These are phyloP conservation scores for Druceiella hillmani DNA, from an alignment of 2,888 invertebrate species.

Conservation along the genomic window DNA sequence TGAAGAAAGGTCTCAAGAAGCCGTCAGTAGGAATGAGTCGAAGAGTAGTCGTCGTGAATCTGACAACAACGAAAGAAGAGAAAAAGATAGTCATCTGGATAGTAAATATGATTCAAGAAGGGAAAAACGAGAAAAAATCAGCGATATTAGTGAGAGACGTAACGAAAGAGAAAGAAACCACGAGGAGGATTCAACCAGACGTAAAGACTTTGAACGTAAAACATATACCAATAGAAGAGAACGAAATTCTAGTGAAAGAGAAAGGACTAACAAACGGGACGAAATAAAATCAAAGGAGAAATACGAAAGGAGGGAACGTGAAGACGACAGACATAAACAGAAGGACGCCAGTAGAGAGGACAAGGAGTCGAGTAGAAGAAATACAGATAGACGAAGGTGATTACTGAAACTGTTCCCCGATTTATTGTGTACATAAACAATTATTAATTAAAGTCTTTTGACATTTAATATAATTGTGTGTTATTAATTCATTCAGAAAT, in stretches of 20 bases:
- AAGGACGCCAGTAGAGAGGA: constrained; percentile 22
- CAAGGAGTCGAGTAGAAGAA: no score
- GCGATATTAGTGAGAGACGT: constrained; percentile 12
- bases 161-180: constrained; percentile 16
- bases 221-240: no score
- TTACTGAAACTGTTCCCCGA: no score
- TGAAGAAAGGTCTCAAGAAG: constrained; percentile 15
- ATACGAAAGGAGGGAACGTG: constrained; percentile 10
- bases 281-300: constrained; percentile 22
- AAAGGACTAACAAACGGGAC: constrained; percentile 15
- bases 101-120: constrained; percentile 5
- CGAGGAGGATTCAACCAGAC: constrained; percentile 15
- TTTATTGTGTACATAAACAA: no score
- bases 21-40: constrained; percentile 8
- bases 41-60: neutral
- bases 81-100: constrained; percentile 6
- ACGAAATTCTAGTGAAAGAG: constrained; percentile 9
- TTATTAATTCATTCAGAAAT: no score
- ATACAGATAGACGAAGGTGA: no score
- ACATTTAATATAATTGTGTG: no score
- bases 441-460: no score
- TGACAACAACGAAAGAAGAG: no score
- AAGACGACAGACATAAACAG: constrained; percentile 13
- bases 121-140: constrained; percentile 4
- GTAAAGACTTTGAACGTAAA: no score